Evolutionary conservation across 2,113 vertebrate species (phyloP), one percentile per base, ranked within the genome.

Genomic region (Passer domesticus): DNA sequence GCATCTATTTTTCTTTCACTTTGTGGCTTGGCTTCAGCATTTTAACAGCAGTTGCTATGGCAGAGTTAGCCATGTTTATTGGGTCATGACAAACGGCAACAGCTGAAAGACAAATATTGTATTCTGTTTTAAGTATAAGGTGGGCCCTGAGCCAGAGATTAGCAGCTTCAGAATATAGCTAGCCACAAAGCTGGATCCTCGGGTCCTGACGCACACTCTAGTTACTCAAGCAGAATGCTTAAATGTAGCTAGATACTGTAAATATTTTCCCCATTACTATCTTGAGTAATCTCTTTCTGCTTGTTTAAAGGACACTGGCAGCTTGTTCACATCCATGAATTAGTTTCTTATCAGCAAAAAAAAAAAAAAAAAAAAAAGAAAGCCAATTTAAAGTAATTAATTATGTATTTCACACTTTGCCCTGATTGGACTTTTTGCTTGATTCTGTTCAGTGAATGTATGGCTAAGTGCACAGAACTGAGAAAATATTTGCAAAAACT

Each of bases 31-130:
- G 89, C 62, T 44, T 70, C 56, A 87, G 56, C 66, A 50, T 88
- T 97, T 95, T 94, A 88, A 76, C 49, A 82, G 95, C 94, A 95
- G 98, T 98, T 98, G 96, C 98, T 96, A 96, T 83, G 96, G 97
- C 79, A 78, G 95, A 79, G 77, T 77, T 94, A 87, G 91, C 90
- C 87, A 41, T 96, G 97, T 97, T 98, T 98, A 97, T 96, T 91
- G 90, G 94, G 80, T 58, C 68, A 56, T 97, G 95, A 97, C 96
- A 97, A 97, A 96, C 41, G 44, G 94, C 90, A 95, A 97, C 98
- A 97, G 98, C 97, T 98, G 96, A 96, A 86, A 96, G 96, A 97
- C 97, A 96, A 97, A 98, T 96, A 97, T 37, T 96, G 94, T 90
- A 56, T 75, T 96, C 95, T 96, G 95, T 88, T 93, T 96, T 90